phyloP scores from a whole-genome alignment of 2,888 invertebrate genomes.

The Blera fallax region DNA sequence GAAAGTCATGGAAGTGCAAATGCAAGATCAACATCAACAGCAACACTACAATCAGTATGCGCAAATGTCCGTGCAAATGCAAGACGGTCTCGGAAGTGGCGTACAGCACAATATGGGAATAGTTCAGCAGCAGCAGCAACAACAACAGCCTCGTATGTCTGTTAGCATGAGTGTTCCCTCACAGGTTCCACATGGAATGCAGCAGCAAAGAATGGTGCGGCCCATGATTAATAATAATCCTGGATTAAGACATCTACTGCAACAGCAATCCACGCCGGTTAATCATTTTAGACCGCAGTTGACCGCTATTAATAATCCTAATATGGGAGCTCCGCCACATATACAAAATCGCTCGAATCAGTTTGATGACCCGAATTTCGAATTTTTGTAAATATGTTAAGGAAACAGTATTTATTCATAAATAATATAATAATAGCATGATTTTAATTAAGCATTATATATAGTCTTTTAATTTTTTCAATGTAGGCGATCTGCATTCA shows the following conservation, averaged over 20 bases:
- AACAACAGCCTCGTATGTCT: conserved; percentile 87
- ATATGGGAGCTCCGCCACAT: conserved; percentile 75
- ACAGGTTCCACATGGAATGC: conserved; percentile 77
- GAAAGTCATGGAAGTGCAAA: conserved; percentile 77
- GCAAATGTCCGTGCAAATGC: conserved; percentile 81
- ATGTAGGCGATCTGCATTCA: too few species aligned
- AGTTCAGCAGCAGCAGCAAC: conserved; percentile 73
- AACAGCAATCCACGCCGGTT: conserved; percentile 82
- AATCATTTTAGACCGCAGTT: conserved; percentile 81
- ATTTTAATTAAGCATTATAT: not conserved
- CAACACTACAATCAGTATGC: conserved; percentile 85
- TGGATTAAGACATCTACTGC: conserved; percentile 89
- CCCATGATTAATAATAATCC: conserved; percentile 90
- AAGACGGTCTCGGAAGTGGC: conserved; percentile 76
- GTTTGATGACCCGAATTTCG: conserved; percentile 80
- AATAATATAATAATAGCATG: not conserved
- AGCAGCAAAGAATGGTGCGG: conserved; percentile 87
- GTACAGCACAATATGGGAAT: conserved; percentile 77
- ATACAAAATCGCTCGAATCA: conserved; percentile 75
- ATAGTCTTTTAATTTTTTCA: not conserved
- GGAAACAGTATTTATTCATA: not conserved
- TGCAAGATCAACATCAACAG: conserved; percentile 75
- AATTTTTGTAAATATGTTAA: conserved; percentile 77
- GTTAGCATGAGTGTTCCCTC: conserved; percentile 81
- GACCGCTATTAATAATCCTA: conserved; percentile 74